These are phyloP conservation scores for Adelges cooleyi DNA, from an alignment of 1,140 invertebrate genomes.

Conservation along the genomic window DNA sequence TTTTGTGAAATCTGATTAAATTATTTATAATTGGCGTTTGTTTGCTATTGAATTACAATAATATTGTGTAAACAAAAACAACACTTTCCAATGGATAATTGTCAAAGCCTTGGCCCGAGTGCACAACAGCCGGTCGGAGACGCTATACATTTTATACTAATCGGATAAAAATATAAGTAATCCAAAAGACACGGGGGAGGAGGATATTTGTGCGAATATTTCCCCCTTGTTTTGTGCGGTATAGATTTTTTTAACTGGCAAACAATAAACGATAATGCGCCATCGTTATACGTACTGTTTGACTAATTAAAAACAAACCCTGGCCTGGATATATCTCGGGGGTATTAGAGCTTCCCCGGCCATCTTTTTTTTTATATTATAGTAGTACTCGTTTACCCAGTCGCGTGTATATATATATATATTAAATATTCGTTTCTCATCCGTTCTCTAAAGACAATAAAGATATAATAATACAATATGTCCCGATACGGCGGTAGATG, in stretches of 20 bases:
- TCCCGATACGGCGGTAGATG: conserved; percentile 14
- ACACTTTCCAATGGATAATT: no score
- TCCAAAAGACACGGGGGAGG: no score
- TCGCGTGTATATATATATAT: conserved; percentile 1
- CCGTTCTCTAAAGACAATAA: conserved; percentile 23
- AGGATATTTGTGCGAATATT: no score
- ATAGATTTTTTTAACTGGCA: conserved; percentile 18
- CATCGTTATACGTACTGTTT: conserved; percentile 24
- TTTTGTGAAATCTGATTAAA: no score
- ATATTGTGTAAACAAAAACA: no score
- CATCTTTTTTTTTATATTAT: conserved; percentile 14
- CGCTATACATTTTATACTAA: no score
- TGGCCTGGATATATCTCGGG: conserved; percentile 22
- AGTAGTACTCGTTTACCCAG: conserved; percentile 5
- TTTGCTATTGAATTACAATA: no score
- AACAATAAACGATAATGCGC: conserved; percentile 28
- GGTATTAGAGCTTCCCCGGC: conserved; percentile 6
- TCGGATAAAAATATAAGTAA: no score
- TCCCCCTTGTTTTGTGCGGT: neutral
- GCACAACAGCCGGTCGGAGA: no score
- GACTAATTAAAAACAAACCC: conserved; percentile 29
- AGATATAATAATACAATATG: conserved; percentile 24
- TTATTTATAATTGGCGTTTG: no score
- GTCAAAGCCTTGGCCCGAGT: no score
- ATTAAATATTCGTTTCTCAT: conserved; percentile 26